Base-by-base conservation (phyloP, 2,113 vertebrate genomes). In the Strix uralensis region DNA sequence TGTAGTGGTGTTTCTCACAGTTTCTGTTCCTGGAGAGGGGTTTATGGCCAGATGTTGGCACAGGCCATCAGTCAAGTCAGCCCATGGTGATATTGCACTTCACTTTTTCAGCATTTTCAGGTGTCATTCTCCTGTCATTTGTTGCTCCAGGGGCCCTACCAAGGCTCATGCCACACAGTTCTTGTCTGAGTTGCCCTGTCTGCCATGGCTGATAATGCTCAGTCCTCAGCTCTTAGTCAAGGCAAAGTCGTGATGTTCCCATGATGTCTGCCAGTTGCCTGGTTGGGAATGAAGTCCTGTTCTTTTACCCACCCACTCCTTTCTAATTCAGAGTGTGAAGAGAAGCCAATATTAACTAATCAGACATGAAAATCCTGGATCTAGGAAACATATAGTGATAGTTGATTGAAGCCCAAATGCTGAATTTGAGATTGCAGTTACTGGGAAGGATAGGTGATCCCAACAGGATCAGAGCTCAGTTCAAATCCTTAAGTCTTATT, bases 11-110 rank as follows among this genome's bases (percentile, higher is more conserved):
- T 46, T 81, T 81, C 2, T 3, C 4, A 5, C 9, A 46, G 9
- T 3, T 21, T 47, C 9, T 90, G 2, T 46, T 58, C 22, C 32
- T 22, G n/a, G 34, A 44, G 7, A 18, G 3, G 1, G 0, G 0
- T 47, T 73, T 78, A 4, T 44, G 54, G 61, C 10, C 21, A 46
- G 21, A n/a, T 63, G 17, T 5, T 69, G 54, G 13, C 65, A 69
- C 19, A 87, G 49, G 19, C 5, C 34, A 19, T 7, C 13, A 79
- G 40, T 66, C 40, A 51, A 58, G 8, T 40, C 23, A 58, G 51
- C n/a, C 46, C 16, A 42, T 13, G 19, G 21, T 36, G 44, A 38
- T 19, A 66, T 4, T 20, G 5, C 32, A 49, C 8, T 54, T 16
- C 4, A 54, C 6, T 3, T 85, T 67, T 86, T 44, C 29, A 78